Conservation (phyloP, 2,888 invertebrate species). For the Bombyx huttoni region DNA sequence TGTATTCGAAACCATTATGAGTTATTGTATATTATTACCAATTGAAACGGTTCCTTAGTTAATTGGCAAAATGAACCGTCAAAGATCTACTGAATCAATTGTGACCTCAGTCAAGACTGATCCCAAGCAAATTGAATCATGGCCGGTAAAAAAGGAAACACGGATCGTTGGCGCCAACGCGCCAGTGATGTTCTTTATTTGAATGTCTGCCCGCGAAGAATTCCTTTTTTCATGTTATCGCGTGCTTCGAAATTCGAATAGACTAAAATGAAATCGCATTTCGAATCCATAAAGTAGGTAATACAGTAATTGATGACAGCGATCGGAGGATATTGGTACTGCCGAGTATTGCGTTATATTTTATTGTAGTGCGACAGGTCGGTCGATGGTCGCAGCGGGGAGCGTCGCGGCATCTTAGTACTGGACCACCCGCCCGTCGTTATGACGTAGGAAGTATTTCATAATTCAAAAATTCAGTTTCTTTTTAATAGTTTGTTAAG, state of each 20-base stretch:
- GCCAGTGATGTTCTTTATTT: slow-evolving; percentile 58
- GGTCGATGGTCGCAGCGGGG: slow-evolving; percentile 37
- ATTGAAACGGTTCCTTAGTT: slow-evolving; percentile 6
- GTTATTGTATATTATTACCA: not conserved
- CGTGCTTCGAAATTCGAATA: slow-evolving; percentile 17
- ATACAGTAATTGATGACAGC: slow-evolving; percentile 15
- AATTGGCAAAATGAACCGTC: slow-evolving; percentile 18
- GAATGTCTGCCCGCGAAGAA: slow-evolving; percentile 37
- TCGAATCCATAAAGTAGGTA: slow-evolving; percentile 9
- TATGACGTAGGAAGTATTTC: slow-evolving; percentile 21
- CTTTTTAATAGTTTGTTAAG: slow-evolving; percentile 8
- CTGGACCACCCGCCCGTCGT: slow-evolving; percentile 44
- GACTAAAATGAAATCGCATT: slow-evolving; percentile 2
- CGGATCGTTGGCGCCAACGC: slow-evolving; percentile 67
- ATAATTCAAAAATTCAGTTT: slow-evolving; percentile 10
- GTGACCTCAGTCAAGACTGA: slow-evolving; percentile 38
- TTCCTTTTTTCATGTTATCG: slow-evolving; percentile 24
- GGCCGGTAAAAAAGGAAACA: slow-evolving; percentile 54
- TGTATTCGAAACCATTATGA: slow-evolving; percentile 1
- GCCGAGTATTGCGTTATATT: slow-evolving; percentile 15
- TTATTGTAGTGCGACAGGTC: slow-evolving; percentile 28
- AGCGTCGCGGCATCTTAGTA: slow-evolving; percentile 27
- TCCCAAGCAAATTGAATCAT: slow-evolving; percentile 62
- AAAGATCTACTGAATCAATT: slow-evolving; percentile 27
- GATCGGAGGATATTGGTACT: slow-evolving; percentile 5